These are phyloP conservation scores for Drosophila tani DNA, from an alignment of 1,140 invertebrate species.

Conservation along the genomic window DNA sequence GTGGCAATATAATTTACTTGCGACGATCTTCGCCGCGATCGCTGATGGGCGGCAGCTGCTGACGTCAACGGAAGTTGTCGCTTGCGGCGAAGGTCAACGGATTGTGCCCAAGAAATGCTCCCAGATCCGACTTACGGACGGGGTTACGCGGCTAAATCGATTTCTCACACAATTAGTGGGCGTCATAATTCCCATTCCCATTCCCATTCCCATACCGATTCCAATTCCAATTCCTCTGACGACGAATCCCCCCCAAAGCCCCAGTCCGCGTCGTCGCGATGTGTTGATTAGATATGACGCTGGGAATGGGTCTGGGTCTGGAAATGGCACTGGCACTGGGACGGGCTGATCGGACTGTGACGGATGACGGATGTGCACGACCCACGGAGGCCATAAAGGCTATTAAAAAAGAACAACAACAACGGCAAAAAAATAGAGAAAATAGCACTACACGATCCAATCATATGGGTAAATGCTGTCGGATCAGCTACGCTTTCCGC, in stretches of 20 bases:
- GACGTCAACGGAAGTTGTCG: conserved; percentile 76
- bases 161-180: conserved; percentile 70
- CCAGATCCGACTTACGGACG: conserved; percentile 29
- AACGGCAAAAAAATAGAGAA: conserved; percentile 1
- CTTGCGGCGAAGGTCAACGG: conserved; percentile 42
- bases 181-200: conserved; percentile 57
- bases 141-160: conserved; percentile 52
- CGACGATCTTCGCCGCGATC: conserved; percentile 67
- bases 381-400: conserved; percentile 47
- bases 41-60: conserved; percentile 55
- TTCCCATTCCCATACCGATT: too few species aligned
- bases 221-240: conserved; percentile 8
- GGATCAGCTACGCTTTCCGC: conserved; percentile 18
- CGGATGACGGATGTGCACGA: conserved; percentile 59
- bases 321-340: conserved; percentile 4
- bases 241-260: conserved; percentile 12
- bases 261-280: conserved; percentile 10
- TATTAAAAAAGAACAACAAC: conserved; percentile 31
- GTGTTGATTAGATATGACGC: conserved; percentile 72
- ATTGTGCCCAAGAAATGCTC: conserved; percentile 23
- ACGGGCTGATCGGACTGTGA: conserved; percentile 32
- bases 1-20: conserved; percentile 71
- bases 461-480: conserved; percentile 34
- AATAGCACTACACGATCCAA: conserved; percentile 36
- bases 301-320: conserved; percentile 16